These are phyloP conservation scores for Dryoscopus gambensis DNA, from an alignment of 2,113 vertebrate genomes.

Conservation along the genomic window DNA sequence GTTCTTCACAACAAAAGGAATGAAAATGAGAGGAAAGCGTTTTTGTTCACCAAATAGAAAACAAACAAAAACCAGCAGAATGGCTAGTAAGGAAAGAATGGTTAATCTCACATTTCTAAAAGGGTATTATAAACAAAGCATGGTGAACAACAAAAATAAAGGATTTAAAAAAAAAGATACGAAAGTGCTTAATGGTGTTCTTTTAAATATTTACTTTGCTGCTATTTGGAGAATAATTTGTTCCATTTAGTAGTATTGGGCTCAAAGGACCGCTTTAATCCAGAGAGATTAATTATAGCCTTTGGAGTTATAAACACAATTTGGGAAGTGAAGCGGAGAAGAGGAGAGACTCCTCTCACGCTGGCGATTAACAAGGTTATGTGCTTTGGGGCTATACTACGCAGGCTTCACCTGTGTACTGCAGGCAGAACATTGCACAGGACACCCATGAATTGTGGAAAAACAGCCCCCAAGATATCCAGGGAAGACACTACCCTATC, in stretches of 20 bases:
- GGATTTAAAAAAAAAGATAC: background rate
- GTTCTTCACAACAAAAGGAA: slow-evolving; percentile 13
- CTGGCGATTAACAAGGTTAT: background rate
- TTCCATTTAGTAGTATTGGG: slow-evolving; percentile 53
- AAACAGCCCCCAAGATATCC: background rate
- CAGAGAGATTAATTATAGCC: slow-evolving; percentile 64
- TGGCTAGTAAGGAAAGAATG: background rate
- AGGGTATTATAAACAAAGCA: slow-evolving; percentile 27
- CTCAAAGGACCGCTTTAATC: slow-evolving; percentile 58
- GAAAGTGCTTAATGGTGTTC: background rate
- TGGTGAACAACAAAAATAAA: slow-evolving; percentile 25
- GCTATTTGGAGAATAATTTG: slow-evolving; percentile 53
- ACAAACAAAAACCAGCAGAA: background rate
- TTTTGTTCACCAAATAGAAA: background rate
- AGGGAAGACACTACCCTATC: background rate
- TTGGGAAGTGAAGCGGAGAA: background rate
- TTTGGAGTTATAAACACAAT: slow-evolving; percentile 19
- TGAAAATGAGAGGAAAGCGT: background rate
- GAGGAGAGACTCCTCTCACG: background rate
- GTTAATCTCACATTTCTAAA: slow-evolving; percentile 12
- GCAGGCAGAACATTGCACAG: background rate
- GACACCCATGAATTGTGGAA: background rate
- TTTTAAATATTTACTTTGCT: slow-evolving; percentile 63
- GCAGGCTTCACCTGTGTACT: background rate
- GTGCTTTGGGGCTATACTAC: background rate